Conservation (phyloP, 2,888 invertebrate genomes). For the Lathronympha strigana region DNA sequence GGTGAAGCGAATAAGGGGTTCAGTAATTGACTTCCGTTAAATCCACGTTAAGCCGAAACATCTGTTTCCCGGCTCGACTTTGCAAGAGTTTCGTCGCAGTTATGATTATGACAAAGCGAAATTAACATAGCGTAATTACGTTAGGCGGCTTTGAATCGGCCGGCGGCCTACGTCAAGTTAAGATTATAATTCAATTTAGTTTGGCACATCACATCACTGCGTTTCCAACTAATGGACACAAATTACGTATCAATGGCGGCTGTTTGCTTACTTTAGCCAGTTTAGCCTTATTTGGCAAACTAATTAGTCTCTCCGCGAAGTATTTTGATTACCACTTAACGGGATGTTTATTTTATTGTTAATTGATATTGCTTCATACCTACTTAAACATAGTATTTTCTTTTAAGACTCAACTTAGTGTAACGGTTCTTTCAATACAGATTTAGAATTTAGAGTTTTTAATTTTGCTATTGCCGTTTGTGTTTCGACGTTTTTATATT, state of each 20-base stretch:
- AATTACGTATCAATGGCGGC: constrained; percentile 26
- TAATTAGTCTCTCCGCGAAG: constrained; percentile 10
- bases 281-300: constrained; percentile 7
- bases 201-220: constrained; percentile 50
- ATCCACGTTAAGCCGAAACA: constrained; percentile 45
- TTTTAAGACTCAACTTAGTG: not conserved
- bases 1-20: constrained; percentile 28
- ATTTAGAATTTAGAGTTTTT: not conserved
- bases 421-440: constrained; percentile 8
- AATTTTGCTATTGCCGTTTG: not conserved
- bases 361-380: constrained; percentile 7
- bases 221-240: constrained; percentile 30
- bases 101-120: constrained; percentile 58
- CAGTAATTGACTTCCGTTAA: constrained; percentile 40
- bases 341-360: constrained; percentile 21
- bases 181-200: constrained; percentile 64
- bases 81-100: constrained; percentile 49
- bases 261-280: constrained; percentile 19
- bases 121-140: constrained; percentile 66
- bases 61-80: constrained; percentile 49
- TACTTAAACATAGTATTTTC: constrained; percentile 23
- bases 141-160: constrained; percentile 59
- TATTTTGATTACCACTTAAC: constrained; percentile 14
- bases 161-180: constrained; percentile 56
- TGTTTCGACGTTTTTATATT: not conserved